Percentiles rank a stretch among this genome's conserved stretches.
Conservation (phyloP, 2,113 vertebrate genomes). For the Eonycteris spelaea region DNA sequence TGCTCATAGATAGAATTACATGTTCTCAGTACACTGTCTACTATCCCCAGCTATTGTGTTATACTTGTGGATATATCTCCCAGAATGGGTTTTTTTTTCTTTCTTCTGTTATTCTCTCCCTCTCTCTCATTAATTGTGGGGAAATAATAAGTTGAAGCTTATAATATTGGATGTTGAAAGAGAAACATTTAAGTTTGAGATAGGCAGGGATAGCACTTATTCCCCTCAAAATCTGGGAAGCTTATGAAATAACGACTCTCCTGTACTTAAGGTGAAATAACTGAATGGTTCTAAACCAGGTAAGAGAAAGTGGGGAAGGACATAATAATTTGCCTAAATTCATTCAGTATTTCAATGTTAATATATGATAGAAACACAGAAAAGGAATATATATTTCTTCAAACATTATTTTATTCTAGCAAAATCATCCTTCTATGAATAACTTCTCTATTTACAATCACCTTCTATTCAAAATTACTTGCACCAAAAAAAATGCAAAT, state of each 20-base stretch:
- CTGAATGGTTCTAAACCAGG: background rate
- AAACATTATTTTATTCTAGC: background rate
- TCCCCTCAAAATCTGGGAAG: background rate
- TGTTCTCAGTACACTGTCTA: background rate
- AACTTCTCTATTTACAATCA: background rate
- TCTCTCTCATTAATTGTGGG: background rate
- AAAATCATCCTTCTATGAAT: background rate
- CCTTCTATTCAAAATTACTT: background rate
- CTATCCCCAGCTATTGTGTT: rapidly evolving
- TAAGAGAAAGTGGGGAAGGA: background rate
- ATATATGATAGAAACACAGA: background rate
- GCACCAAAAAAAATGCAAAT: background rate
- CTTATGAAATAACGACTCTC: background rate
- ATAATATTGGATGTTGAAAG: background rate
- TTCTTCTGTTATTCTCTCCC: background rate
- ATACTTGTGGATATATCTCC: background rate
- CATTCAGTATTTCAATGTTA: background rate
- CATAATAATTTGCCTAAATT: background rate
- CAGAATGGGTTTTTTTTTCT: background rate
- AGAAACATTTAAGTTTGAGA: background rate
- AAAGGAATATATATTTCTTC: background rate
- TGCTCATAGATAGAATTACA: background rate
- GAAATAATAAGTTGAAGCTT: background rate
- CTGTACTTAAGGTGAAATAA: background rate
- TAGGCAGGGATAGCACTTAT: background rate